Conservation (phyloP, 1,140 invertebrate genomes). For the Muscidifurax raptorellus region DNA sequence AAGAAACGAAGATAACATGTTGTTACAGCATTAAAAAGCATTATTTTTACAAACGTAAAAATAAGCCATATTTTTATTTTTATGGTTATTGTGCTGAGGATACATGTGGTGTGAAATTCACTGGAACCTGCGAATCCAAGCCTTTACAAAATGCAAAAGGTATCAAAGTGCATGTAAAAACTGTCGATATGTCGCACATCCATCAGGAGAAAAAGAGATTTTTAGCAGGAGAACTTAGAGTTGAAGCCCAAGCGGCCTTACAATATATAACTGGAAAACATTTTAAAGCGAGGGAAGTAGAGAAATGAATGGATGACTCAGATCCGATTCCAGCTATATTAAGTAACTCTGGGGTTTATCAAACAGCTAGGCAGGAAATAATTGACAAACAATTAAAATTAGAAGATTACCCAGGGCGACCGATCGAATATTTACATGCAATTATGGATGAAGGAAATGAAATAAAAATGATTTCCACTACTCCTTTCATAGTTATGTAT, state of each 20-base stretch:
- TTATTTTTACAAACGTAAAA: background rate
- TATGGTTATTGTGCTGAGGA: background rate
- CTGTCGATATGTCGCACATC: background rate
- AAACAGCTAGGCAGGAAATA: background rate
- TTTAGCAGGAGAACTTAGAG: no score
- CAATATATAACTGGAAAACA: no score
- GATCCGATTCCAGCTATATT: background rate
- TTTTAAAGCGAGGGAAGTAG: background rate
- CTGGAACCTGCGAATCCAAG: background rate
- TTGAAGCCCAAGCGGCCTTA: no score
- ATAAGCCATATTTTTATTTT: background rate
- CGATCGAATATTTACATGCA: background rate
- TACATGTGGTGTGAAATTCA: background rate
- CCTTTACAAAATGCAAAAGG: background rate
- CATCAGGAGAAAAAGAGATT: no score
- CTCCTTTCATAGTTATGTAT: constrained; percentile 7
- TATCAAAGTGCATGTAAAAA: background rate
- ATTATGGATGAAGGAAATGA: background rate
- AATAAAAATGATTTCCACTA: background rate
- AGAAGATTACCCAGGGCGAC: background rate
- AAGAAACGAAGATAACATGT: no score
- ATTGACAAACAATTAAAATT: background rate
- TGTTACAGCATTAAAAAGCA: background rate
- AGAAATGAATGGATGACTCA: background rate
- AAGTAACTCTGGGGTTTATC: background rate